A percentile compares a stretch with the other conserved stretches of the same genome.
Conservation (phyloP, 2,888 invertebrate species). For the Caenorhabditis japonica region DNA sequence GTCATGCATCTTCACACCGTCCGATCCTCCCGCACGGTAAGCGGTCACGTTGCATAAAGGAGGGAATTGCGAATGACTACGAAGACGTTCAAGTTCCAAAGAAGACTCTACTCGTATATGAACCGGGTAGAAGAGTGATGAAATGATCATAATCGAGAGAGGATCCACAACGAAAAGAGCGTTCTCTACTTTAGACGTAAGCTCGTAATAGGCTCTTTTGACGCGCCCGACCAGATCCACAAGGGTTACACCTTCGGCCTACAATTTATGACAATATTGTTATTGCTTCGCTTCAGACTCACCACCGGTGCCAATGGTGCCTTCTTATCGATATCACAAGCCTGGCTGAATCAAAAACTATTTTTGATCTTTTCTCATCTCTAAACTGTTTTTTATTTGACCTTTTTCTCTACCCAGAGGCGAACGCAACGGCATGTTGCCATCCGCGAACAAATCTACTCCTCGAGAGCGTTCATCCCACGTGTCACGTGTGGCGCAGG, state of each 20-base stretch:
- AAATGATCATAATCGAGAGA: constrained; percentile 39
- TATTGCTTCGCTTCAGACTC: too few relatives aligned
- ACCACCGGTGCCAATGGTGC: constrained; percentile 22
- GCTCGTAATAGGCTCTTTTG: constrained; percentile 40
- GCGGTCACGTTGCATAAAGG: constrained; percentile 31
- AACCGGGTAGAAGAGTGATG: constrained; percentile 26
- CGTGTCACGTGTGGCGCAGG: too few relatives aligned
- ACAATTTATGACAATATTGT: too few relatives aligned
- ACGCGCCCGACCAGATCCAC: constrained; percentile 20
- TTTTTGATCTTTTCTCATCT: too few relatives aligned
- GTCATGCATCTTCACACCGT: constrained; percentile 44
- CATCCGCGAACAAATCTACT: too few relatives aligned
- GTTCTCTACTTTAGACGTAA: constrained; percentile 24
- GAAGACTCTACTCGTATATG: constrained; percentile 18
- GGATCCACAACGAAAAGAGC: constrained; percentile 45
- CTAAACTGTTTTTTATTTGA: too few relatives aligned
- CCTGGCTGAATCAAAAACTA: too few relatives aligned
- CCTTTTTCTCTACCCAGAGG: too few relatives aligned
- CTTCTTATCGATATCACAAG: constrained; percentile 23
- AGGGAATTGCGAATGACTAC: constrained; percentile 26
- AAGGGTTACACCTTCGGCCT: constrained; percentile 17
- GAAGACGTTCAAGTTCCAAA: constrained; percentile 31
- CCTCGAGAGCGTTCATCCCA: too few relatives aligned
- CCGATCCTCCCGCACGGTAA: constrained; percentile 12
- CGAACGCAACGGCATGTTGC: too few relatives aligned